Evolutionary conservation across 2,113 vertebrate species (phyloP).

Genomic region (Dolichotis patagonum): DNA sequence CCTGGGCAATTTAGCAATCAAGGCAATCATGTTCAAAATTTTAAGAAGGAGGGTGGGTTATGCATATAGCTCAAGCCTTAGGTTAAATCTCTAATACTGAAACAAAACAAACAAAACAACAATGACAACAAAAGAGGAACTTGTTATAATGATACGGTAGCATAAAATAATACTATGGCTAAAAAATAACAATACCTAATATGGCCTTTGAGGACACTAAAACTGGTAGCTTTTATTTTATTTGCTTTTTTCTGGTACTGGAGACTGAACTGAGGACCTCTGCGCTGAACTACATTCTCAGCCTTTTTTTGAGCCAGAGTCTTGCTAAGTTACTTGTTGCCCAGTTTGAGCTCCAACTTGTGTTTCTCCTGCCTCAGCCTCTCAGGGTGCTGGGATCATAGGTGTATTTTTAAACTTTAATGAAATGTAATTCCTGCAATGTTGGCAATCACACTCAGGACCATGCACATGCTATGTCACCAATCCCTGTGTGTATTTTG

Average conservation of each 20-base stretch:
- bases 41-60: not conserved
- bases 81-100: not conserved
- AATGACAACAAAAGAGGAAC: not conserved
- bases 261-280: not conserved
- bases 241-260: not conserved
- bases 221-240: not conserved
- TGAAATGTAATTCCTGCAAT: no score
- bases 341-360: not conserved
- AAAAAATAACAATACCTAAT: not conserved
- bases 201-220: not conserved
- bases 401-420: no score
- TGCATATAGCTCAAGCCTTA: not conserved
- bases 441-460: not conserved
- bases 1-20: not conserved
- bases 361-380: not conserved
- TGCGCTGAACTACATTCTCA: not conserved
- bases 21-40: not conserved
- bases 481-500: not conserved
- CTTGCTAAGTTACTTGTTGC: not conserved
- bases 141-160: not conserved
- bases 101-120: not conserved
- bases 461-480: not conserved
- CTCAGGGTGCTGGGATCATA: not conserved
- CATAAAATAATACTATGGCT: not conserved
- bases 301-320: not conserved